Evolutionary conservation across 2,113 vertebrate species (phyloP).

Genomic region (Oncorhynchus tshawytscha): DNA sequence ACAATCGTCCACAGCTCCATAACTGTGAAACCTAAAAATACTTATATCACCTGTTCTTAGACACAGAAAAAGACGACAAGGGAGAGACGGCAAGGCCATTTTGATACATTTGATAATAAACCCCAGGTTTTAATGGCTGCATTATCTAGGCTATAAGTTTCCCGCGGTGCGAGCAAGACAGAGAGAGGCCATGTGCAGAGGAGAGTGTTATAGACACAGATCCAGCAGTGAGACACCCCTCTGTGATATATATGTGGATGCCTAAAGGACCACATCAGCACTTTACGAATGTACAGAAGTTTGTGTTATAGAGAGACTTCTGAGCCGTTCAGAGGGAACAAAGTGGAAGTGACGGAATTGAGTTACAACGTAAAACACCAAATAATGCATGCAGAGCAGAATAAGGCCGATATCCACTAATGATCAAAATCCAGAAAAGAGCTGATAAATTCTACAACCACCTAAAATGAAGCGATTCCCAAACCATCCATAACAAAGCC

Average conservation of each 20-base stretch:
- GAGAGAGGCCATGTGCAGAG: conserved; percentile 1
- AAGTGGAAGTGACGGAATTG: too few relatives aligned
- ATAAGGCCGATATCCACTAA: too few relatives aligned
- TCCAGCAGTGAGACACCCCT: conserved; percentile 3
- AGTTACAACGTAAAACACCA: too few relatives aligned
- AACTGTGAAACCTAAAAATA: conserved; percentile 39
- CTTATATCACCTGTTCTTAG: conserved; percentile 29
- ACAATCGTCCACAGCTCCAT: conserved; percentile 45
- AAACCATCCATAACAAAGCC: too few relatives aligned
- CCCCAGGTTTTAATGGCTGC: conserved; percentile 31
- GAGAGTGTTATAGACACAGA: conserved; percentile 35
- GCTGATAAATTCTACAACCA: too few relatives aligned
- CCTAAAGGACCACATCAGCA: conserved; percentile 37
- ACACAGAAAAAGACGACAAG: conserved; percentile 29
- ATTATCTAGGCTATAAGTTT: conserved; percentile 22
- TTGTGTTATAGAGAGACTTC: conserved; percentile 1
- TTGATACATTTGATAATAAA: conserved; percentile 13
- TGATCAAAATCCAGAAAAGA: too few relatives aligned
- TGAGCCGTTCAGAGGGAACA: conserved; percentile 11
- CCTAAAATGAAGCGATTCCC: too few relatives aligned
- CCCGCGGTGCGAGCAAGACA: conserved; percentile 7
- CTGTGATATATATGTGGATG: conserved; percentile 34
- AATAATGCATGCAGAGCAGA: too few relatives aligned
- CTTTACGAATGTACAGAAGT: conserved; percentile 25
- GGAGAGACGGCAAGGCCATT: conserved; percentile 13